Base-by-base conservation (phyloP, 1,140 invertebrate genomes). In the Apis laboriosa region DNA sequence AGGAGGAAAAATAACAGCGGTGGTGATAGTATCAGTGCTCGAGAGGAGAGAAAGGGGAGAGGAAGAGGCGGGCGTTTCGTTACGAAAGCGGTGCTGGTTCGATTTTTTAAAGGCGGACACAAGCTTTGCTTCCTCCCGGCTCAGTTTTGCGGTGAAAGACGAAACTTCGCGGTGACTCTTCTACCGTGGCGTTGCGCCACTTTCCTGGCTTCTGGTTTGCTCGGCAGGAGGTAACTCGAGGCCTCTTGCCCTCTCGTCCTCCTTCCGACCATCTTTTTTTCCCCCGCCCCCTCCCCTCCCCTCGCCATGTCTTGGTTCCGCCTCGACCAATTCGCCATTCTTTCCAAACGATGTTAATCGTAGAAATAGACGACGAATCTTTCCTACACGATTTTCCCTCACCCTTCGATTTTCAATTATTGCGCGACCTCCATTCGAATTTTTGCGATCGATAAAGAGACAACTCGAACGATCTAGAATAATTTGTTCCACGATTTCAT, bases 141-240 rank as follows among this genome's bases (percentile, higher is more conserved):
- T 84, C 77, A 76, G 75, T 88, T 89, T 86, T 86, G 87, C 84
- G 88, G 87, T 89, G 88, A 89, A 89, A 89, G 88, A 89, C 78
- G 84, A 89, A 88, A 89, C 88, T 83, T 55, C 74, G 73, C 55
- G 84, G 71, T 78, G 68, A 74, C 56, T 60, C 72, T 7, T 75
- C 72, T 73, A 84, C 82, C 84, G 82, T 89, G 80, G 84, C 87
- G 53, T 89, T 86, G 87, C 87, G 60, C 84, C 87, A 83, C 82
- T 89, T 88, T 84, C 87, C 84, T 83, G 88, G 88, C 87, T 89
- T 89, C 88, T 80, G 76, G 82, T 51, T 78, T 53, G 71, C 78
- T 56, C 67, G 60, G 76, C 84, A 73, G 43, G 87, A 88, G 77
- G 87, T 88, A 88, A 88, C 84, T 28, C 86, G 86, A 88, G 77